Conservation (phyloP, 2,113 vertebrate species). For the Brachyistius frenatus region DNA sequence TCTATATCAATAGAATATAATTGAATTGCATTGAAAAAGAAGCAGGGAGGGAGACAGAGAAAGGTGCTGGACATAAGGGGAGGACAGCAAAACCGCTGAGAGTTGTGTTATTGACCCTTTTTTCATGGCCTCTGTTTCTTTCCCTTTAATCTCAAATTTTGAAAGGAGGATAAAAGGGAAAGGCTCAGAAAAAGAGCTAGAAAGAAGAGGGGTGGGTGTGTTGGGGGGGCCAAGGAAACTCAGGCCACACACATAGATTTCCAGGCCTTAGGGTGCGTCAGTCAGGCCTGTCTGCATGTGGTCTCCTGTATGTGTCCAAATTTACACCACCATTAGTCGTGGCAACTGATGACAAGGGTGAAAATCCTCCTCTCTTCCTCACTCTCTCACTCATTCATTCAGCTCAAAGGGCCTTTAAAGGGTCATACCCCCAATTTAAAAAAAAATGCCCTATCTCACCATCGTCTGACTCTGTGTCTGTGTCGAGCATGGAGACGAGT, state of each 20-base stretch:
- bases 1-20: no score
- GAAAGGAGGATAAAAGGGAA: conserved; percentile 25
- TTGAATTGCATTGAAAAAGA: no score
- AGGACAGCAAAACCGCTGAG: conserved; percentile 37
- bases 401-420: conserved; percentile 18
- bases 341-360: conserved; percentile 54
- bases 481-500: conserved; percentile 40
- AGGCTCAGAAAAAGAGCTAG: conserved; percentile 22
- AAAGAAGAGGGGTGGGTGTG: neutral
- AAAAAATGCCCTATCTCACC: conserved; percentile 55
- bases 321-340: conserved; percentile 69
- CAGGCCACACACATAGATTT: conserved; percentile 78
- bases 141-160: conserved; percentile 44
- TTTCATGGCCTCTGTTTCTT: conserved; percentile 24
- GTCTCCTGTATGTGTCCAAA: conserved; percentile 69
- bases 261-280: conserved; percentile 66
- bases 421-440: conserved; percentile 32
- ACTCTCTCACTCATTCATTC: conserved; percentile 29
- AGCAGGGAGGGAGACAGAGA: neutral
- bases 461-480: conserved; percentile 59
- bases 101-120: conserved; percentile 44
- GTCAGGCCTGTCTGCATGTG: conserved; percentile 69
- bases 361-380: conserved; percentile 22
- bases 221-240: neutral
- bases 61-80: conserved; percentile 7